Evolutionary conservation across 2,888 invertebrate species (phyloP).

Genomic region (Gnatocerus cornutus): DNA sequence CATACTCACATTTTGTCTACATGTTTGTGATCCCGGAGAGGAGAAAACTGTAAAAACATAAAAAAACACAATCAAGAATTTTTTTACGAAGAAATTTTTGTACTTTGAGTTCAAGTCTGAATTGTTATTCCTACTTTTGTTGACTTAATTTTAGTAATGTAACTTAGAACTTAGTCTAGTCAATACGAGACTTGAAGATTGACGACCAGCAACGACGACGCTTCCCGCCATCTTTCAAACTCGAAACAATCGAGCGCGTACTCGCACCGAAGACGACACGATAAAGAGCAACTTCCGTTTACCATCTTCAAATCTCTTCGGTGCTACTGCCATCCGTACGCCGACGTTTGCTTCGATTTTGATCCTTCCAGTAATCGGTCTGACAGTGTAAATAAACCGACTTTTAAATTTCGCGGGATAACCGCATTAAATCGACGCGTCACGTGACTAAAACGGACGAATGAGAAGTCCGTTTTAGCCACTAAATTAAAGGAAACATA

Average conservation of each 20-base stretch:
- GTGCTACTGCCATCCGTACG: slow-evolving; percentile 61
- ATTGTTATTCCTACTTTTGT: slow-evolving; percentile 43
- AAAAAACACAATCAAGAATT: slow-evolving; percentile 46
- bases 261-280: slow-evolving; percentile 55
- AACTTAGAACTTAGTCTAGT: slow-evolving; percentile 50
- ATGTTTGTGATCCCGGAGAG: slow-evolving; percentile 23
- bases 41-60: background rate
- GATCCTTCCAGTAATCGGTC: slow-evolving; percentile 62
- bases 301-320: slow-evolving; percentile 64
- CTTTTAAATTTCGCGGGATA: slow-evolving; percentile 46
- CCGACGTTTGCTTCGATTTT: slow-evolving; percentile 72
- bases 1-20: slow-evolving; percentile 50
- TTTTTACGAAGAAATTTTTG: slow-evolving; percentile 36
- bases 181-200: slow-evolving; percentile 45
- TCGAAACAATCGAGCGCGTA: slow-evolving; percentile 61
- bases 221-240: slow-evolving; percentile 68
- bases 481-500: slow-evolving; percentile 41
- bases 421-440: slow-evolving; percentile 25
- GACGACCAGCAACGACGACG: slow-evolving; percentile 62
- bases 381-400: slow-evolving; percentile 52
- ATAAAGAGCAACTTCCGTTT: slow-evolving; percentile 72
- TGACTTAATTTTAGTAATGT: slow-evolving; percentile 36
- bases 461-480: slow-evolving; percentile 2
- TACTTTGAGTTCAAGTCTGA: slow-evolving; percentile 37
- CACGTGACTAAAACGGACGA: slow-evolving; percentile 26